Conservation (phyloP, 1,140 invertebrate species). For the Magallana ariakensis region DNA sequence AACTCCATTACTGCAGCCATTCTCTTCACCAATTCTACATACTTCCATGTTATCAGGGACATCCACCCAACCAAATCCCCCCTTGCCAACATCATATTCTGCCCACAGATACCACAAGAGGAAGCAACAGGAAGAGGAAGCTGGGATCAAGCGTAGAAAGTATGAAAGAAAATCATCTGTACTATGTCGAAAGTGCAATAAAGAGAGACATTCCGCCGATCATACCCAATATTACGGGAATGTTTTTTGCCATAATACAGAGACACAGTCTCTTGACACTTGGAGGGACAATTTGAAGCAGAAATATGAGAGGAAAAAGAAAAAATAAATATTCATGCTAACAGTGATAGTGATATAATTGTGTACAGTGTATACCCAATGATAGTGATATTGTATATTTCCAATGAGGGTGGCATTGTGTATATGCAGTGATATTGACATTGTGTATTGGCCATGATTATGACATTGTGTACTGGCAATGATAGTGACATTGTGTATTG, state of each 20-base stretch:
- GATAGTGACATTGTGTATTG: too few species aligned
- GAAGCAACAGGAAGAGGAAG: background rate
- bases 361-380: background rate
- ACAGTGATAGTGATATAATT: background rate
- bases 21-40: background rate
- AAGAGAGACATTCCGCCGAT: background rate
- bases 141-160: background rate
- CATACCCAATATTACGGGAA: background rate
- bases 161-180: slow-evolving; percentile 15
- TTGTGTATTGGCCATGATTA: background rate
- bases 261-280: background rate
- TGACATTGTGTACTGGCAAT: background rate
- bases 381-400: background rate
- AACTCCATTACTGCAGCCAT: background rate
- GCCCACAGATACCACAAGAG: background rate
- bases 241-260: background rate
- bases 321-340: background rate
- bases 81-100: background rate
- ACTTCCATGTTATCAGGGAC: too few species aligned
- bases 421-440: background rate
- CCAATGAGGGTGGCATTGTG: background rate
- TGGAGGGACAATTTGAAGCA: background rate
- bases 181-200: background rate
- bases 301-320: background rate
- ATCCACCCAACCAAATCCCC: background rate